A percentile compares a stretch with the other conserved stretches of the same genome.
Evolutionary conservation across 1,140 invertebrate genomes (phyloP).

Genomic region (Adelges cooleyi): DNA sequence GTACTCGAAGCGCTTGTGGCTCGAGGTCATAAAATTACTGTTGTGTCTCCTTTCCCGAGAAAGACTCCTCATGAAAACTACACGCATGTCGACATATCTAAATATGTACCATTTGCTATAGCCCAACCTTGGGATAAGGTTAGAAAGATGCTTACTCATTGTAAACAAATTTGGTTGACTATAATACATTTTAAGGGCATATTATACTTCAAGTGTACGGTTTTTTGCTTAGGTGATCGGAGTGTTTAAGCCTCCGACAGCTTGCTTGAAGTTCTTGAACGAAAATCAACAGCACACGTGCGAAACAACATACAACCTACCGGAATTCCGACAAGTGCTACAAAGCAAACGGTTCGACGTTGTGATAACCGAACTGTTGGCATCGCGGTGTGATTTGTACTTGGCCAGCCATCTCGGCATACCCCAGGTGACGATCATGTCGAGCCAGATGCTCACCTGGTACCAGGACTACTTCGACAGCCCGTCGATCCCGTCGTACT

Average conservation of each 20-base stretch:
- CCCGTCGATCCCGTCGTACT: constrained; percentile 32
- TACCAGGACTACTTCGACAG: constrained; percentile 39
- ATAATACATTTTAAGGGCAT: too few species aligned
- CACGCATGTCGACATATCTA: constrained; percentile 17
- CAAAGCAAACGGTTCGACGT: constrained; percentile 30
- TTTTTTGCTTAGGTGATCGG: constrained; percentile 2
- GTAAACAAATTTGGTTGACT: background rate
- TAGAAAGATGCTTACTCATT: background rate
- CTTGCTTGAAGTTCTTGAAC: background rate
- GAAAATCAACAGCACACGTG: background rate
- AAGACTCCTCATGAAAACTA: constrained; percentile 29
- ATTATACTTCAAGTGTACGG: too few species aligned
- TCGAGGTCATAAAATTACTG: constrained; percentile 36
- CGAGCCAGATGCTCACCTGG: constrained; percentile 34
- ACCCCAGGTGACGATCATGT: constrained; percentile 38
- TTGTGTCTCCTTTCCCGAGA: constrained; percentile 31
- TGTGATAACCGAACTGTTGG: constrained; percentile 32
- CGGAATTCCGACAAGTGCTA: background rate
- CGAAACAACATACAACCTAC: background rate
- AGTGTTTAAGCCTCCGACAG: background rate
- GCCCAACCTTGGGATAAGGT: background rate
- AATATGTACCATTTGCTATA: background rate
- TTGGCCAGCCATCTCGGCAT: constrained; percentile 38
- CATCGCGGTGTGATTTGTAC: constrained; percentile 31
- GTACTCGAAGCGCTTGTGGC: constrained; percentile 35